Evolutionary conservation across 2,888 invertebrate species (phyloP).

Genomic region (Cosmia pyralina): DNA sequence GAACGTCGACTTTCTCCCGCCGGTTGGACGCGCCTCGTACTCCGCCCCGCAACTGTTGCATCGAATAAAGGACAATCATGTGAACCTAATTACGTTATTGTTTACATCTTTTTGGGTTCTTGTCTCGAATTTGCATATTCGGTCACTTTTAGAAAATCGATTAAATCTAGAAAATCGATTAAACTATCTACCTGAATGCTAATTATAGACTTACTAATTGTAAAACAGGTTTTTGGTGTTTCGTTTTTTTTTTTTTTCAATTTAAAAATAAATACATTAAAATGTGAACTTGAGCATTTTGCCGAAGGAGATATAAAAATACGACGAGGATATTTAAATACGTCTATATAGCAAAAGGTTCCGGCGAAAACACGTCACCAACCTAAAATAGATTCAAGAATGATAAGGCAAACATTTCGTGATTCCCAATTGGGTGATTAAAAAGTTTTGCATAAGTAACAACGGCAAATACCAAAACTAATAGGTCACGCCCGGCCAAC

Average conservation of each 20-base stretch:
- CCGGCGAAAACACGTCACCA: slow-evolving; percentile 8
- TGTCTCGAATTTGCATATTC: not conserved
- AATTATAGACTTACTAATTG: not conserved
- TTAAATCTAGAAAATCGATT: not conserved
- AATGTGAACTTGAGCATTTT: not conserved
- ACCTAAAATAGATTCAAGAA: slow-evolving; percentile 24
- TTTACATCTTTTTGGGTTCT: slow-evolving; percentile 18
- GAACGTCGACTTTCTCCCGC: slow-evolving; percentile 76
- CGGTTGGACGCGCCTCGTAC: slow-evolving; percentile 44
- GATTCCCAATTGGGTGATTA: slow-evolving; percentile 20
- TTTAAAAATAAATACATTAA: not conserved
- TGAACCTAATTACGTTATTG: slow-evolving; percentile 25
- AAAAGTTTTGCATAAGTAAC: slow-evolving; percentile 42
- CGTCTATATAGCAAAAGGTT: not conserved
- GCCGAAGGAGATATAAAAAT: too few species aligned
- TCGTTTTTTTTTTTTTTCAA: slow-evolving; percentile 4
- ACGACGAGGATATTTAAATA: slow-evolving; percentile 6
- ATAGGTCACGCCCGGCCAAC: slow-evolving; percentile 53
- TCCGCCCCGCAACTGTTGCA: slow-evolving; percentile 42
- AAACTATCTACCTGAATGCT: not conserved
- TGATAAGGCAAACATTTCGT: not conserved
- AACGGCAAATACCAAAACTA: slow-evolving; percentile 57
- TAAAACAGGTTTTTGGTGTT: not conserved
- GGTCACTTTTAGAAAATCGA: not conserved
- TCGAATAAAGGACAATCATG: slow-evolving; percentile 41